These are phyloP conservation scores for Lichenostomus cassidix DNA, from an alignment of 2,113 vertebrate species.

Conservation along the genomic window DNA sequence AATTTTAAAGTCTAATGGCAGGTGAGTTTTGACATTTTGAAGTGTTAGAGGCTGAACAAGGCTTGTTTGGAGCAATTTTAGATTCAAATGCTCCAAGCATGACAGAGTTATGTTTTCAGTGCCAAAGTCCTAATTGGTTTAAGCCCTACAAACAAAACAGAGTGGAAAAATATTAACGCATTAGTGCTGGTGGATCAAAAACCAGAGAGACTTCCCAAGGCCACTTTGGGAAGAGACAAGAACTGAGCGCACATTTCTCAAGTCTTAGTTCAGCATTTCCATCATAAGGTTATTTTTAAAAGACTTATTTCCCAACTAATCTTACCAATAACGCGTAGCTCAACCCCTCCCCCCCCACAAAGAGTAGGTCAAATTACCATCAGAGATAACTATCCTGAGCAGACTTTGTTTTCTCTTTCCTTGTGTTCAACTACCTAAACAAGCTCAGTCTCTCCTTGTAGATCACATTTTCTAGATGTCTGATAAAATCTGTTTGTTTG, in stretches of 20 bases:
- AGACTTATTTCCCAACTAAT: not conserved
- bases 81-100: not conserved
- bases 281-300: not conserved
- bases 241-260: not conserved
- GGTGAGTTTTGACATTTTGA: not conserved
- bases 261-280: not conserved
- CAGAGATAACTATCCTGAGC: not conserved
- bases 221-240: not conserved
- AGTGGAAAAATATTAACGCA: conserved; percentile 51
- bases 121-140: conserved; percentile 54
- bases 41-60: not conserved
- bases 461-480: conserved; percentile 23
- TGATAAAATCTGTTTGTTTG: conserved; percentile 38
- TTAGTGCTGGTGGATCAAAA: conserved; percentile 3
- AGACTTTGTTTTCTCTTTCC: not conserved
- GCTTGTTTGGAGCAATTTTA: conserved; percentile 1
- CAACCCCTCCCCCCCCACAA: not conserved
- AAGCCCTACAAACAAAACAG: conserved; percentile 24
- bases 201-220: conserved; percentile 1
- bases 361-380: not conserved
- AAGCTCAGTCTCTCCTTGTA: not conserved
- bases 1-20: not conserved
- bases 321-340: not conserved
- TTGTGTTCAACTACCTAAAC: not conserved
- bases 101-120: not conserved